Conservation (phyloP, 2,797 vertebrate species). For the Paedocypris micromegethes region DNA sequence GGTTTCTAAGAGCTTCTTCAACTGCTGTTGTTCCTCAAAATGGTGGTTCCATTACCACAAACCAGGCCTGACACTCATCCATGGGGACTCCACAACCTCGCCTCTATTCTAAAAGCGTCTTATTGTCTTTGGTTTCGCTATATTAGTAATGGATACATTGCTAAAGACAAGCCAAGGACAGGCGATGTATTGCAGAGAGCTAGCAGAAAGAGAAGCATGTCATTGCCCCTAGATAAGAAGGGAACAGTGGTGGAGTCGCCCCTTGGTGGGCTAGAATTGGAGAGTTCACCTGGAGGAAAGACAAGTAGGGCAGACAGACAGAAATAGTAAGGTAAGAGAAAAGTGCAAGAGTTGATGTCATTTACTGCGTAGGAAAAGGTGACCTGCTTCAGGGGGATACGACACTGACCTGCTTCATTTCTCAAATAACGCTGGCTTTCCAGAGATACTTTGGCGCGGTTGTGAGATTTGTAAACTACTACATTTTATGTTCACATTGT, state of each 20-base stretch:
- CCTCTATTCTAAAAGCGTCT: constrained; percentile 50
- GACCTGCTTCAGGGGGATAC: constrained; percentile 29
- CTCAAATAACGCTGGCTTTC: constrained; percentile 6
- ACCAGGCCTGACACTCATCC: constrained; percentile 41
- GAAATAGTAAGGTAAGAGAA: constrained; percentile 33
- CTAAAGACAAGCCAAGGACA: constrained; percentile 57
- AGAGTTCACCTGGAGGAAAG: constrained; percentile 48
- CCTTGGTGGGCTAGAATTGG: constrained; percentile 46
- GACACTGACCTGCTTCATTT: constrained; percentile 9
- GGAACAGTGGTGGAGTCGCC: constrained; percentile 9
- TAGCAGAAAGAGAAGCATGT: constrained; percentile 23
- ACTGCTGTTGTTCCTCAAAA: no score
- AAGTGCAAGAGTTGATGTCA: constrained; percentile 47
- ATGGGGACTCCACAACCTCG: constrained; percentile 46
- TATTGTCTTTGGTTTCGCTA: constrained; percentile 53
- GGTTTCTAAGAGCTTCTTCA: no score
- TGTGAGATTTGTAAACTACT: no score
- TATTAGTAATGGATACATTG: constrained; percentile 53
- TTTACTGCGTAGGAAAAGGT: constrained; percentile 38
- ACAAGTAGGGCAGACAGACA: constrained; percentile 39
- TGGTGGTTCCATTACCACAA: constrained; percentile 24
- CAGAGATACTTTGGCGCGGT: no score
- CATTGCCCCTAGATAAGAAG: constrained; percentile 20
- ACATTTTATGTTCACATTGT: not conserved
- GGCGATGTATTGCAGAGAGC: constrained; percentile 12